These are phyloP conservation scores for Salminus brasiliensis DNA, from an alignment of 2,113 vertebrate genomes.

Conservation along the genomic window DNA sequence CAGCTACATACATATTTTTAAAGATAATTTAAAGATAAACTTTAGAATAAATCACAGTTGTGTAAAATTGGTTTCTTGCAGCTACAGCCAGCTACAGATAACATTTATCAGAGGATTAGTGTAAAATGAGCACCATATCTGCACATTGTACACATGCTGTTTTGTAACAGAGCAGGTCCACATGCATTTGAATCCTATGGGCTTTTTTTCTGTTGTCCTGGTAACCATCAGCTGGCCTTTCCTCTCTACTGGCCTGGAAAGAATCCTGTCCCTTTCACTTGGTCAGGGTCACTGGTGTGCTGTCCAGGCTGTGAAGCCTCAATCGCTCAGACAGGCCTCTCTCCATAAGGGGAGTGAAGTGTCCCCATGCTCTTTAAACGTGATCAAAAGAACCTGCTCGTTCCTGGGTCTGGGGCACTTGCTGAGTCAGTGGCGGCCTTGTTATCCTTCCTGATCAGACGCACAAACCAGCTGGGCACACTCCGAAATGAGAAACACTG, in stretches of 20 bases:
- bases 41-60: not conserved
- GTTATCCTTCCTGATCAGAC: conserved; percentile 18
- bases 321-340: not conserved
- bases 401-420: not conserved
- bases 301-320: not conserved
- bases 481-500: conserved; percentile 5
- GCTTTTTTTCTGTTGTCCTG: not conserved
- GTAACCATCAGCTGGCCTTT: conserved; percentile 9
- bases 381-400: not conserved
- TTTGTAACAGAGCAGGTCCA: not conserved
- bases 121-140: not conserved
- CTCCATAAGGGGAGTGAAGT: not conserved
- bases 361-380: not conserved
- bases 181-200: conserved; percentile 1
- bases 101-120: not conserved
- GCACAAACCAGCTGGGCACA: not conserved
- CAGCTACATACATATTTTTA: no score
- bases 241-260: not conserved
- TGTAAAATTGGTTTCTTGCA: not conserved
- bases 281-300: not conserved
- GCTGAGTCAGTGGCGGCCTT: conserved; percentile 24
- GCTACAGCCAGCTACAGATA: not conserved
- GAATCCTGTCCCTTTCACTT: not conserved
- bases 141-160: not conserved
- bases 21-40: no score